Base-by-base conservation (phyloP, 2,888 invertebrate genomes). In the Anticlea derivata region DNA sequence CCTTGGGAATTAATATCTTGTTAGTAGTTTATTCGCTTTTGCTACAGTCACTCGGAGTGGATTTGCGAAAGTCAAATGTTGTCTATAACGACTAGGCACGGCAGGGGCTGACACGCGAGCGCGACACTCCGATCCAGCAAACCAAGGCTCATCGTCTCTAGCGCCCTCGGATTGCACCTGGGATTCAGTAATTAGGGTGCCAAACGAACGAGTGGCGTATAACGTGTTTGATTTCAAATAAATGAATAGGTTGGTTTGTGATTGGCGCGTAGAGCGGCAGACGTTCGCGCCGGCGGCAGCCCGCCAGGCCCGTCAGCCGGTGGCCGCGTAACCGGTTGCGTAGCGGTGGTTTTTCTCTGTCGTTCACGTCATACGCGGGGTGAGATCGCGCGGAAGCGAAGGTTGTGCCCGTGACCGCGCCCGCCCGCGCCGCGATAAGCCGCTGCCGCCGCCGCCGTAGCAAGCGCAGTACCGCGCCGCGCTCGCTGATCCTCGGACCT, bases 321-420 rank as follows among this genome's bases (percentile, higher is more conserved):
- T 33, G 33, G 47, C 59, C 13, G 49, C 50, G 52, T 52, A 47
- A 47, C 33, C 47, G 47, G 27, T 38, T 29, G 46, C 51, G 51
- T 51, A 37, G 46, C 47, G 29, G 37, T 43, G 43, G 44, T 39
- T 48, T 31, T 35, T 51, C 38, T 52, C 30, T 29, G 11, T 27
- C 13, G 29, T 13, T 3, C 31, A 45, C 53, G 61, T 46, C 47
- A 41, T 40, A 38, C 30, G 66, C 84, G 80, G 87, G 85, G 85
- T 83, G 81, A 83, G 82, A 81, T 78, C 81, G 82, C 73, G 63
- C 80, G 80, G 78, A 75, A 78, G 70, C 80, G 83, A 89, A 88
- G 89, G 87, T 88, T 87, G 86, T 82, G 89, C 86, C 88, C 87
- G 82, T 87, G 87, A 87, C 88, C 88, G 86, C 83, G 75, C 78